phyloP scores from a whole-genome alignment of 2,113 vertebrate genomes.

The Tachysurus vachellii region DNA sequence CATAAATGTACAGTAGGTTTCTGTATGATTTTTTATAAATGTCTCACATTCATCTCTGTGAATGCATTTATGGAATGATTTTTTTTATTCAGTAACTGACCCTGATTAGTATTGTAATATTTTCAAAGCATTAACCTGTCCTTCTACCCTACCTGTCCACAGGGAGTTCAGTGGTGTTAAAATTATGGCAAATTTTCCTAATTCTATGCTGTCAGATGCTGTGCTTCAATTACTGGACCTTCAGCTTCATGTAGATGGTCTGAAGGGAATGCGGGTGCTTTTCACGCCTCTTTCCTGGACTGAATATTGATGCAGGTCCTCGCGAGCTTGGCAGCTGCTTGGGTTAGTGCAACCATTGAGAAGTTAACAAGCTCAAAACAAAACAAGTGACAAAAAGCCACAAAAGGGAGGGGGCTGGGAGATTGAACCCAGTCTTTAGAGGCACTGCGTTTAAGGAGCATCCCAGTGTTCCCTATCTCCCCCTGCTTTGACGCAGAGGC shows the following conservation, averaged over 20 bases:
- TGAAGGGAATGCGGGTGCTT: constrained; percentile 10
- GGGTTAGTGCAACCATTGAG: constrained; percentile 67
- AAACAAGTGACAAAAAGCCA: constrained; percentile 67
- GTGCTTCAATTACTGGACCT: background rate
- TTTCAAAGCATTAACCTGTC: background rate
- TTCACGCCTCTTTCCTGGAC: constrained; percentile 55
- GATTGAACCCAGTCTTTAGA: constrained; percentile 49
- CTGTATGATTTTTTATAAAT: background rate
- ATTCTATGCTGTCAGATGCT: background rate
- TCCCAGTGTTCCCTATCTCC: constrained; percentile 59
- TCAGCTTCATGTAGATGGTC: background rate
- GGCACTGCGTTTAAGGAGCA: constrained; percentile 68
- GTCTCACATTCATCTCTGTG: background rate
- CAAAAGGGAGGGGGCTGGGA: constrained; percentile 67
- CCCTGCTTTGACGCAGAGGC: constrained; percentile 65
- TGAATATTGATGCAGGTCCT: constrained; percentile 72
- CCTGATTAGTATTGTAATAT: background rate
- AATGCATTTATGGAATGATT: background rate
- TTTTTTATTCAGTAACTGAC: background rate
- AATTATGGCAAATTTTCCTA: background rate
- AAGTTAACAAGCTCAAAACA: constrained; percentile 78
- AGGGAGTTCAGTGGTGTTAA: background rate
- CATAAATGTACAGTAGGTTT: constrained; percentile 18
- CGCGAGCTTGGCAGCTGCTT: constrained; percentile 71
- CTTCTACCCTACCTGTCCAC: background rate